phyloP scores from a whole-genome alignment of 2,113 vertebrate species.

The Rallus limicola region DNA sequence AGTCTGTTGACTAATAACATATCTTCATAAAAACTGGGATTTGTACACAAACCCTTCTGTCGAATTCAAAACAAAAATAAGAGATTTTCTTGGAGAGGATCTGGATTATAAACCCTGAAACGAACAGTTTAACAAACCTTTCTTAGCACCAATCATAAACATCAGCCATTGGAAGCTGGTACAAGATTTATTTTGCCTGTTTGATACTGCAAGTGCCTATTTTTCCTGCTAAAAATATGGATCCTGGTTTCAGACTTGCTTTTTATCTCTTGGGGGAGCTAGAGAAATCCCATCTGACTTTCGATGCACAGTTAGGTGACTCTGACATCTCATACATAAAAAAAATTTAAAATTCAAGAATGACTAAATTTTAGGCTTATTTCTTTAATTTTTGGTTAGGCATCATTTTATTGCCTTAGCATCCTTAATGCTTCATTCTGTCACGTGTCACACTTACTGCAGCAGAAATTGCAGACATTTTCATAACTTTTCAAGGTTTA shows the following conservation, averaged over 20 bases:
- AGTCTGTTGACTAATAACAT: neutral
- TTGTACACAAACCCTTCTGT: neutral
- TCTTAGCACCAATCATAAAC: neutral
- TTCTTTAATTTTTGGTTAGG: neutral
- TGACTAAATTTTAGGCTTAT: neutral
- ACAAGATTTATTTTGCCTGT: neutral
- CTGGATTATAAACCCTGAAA: neutral
- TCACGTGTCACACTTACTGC: neutral
- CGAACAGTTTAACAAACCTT: neutral
- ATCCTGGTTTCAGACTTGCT: neutral
- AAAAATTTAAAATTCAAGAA: neutral
- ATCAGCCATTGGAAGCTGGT: neutral
- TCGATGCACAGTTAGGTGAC: neutral
- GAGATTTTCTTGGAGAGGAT: neutral
- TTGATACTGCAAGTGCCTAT: neutral
- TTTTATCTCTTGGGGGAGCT: neutral
- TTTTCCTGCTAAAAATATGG: neutral
- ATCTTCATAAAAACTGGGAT: neutral
- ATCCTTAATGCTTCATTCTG: neutral
- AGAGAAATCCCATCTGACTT: neutral
- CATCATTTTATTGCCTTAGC: neutral
- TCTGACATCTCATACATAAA: neutral
- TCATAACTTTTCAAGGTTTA: neutral
- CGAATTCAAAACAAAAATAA: neutral
- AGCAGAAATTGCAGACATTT: neutral